Percentiles rank a stretch among this genome's conserved stretches.
Evolutionary conservation across 2,888 invertebrate species (phyloP).

Genomic region (Lepidocyrtoides sp.): DNA sequence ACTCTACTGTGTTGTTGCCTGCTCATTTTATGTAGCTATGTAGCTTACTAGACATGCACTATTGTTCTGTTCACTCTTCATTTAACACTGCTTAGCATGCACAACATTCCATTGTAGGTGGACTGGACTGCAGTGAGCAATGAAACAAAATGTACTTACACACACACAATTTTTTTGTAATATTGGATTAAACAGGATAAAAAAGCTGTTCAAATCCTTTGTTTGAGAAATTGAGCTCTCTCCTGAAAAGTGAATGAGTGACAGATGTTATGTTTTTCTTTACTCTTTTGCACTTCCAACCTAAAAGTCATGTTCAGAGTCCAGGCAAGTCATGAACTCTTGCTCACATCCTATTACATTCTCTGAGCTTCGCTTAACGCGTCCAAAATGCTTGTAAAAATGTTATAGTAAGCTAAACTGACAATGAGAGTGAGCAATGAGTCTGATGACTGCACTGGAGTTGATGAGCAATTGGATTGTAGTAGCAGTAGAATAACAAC

Average conservation of each 20-base stretch:
- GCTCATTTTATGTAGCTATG: too few relatives aligned
- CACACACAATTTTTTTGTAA: background rate
- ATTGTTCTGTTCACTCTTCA: too few relatives aligned
- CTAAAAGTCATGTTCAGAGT: slow-evolving; percentile 37
- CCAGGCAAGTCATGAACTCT: slow-evolving; percentile 21
- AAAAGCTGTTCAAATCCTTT: background rate
- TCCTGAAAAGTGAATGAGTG: slow-evolving; percentile 44
- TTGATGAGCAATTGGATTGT: background rate
- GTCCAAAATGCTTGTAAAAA: background rate
- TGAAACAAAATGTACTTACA: background rate
- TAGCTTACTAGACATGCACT: too few relatives aligned
- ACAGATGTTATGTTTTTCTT: slow-evolving; percentile 56
- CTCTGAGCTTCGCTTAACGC: background rate
- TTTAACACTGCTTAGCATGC: too few relatives aligned
- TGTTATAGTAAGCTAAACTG: background rate
- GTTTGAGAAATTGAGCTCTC: slow-evolving; percentile 1
- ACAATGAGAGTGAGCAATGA: background rate
- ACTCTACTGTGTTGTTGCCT: background rate
- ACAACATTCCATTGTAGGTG: too few relatives aligned
- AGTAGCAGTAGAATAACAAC: background rate
- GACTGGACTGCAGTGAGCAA: too few relatives aligned
- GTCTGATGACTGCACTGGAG: background rate
- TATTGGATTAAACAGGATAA: background rate
- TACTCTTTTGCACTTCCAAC: slow-evolving; percentile 6
- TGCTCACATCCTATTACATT: background rate